Base-by-base conservation (phyloP, 2,888 invertebrate genomes). In the Bedellia somnulentella region DNA sequence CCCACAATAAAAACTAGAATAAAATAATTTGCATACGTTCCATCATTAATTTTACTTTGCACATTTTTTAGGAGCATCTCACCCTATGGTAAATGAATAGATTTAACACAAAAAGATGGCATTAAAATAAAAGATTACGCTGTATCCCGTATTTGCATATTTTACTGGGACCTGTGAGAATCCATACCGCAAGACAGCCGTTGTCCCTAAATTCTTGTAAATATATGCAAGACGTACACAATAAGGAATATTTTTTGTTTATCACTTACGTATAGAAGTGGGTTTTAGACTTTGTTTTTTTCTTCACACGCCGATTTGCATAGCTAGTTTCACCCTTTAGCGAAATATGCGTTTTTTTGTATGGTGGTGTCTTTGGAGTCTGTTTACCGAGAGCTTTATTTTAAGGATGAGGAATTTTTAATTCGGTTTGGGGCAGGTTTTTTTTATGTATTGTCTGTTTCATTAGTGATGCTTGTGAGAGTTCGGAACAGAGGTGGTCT, bases 81-180 rank as follows among this genome's bases (percentile, higher is more conserved):
- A 54, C 66, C 68, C 67, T 46, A 57, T 54, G 51, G 43, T 44
- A 38, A 39, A 40, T 57, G 51, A 57, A 68, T 54, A 49, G 63
- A 55, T 53, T 51, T 54, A 58, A 56, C 56, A 73, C 68, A 75
- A 75, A 61, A 62, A 54, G 68, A 67, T 62, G 60, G 54, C 49
- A 71, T 75, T 75, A 75, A 75, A 75, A 75, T 73, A 75, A 75
- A 75, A 68, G 75, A 75, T 70, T 62, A 62, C 57, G 57, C 54
- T 56, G 54, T 50, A 59, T 60, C 49, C 45, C 35, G 38, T 41
- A 73, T 73, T 70, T 73, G 67, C 75, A 75, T 71, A 67, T 55
- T 45, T 47, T 52, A 55, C 47, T 39, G 50, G 27, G 14, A 30
- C 30, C 29, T 66, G 63, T 71, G 73, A 66, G 68, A 73, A 73